Percentiles rank a stretch among this genome's conserved stretches.
phyloP scores from a whole-genome alignment of 2,113 vertebrate genomes.

The Hemicordylus capensis region DNA sequence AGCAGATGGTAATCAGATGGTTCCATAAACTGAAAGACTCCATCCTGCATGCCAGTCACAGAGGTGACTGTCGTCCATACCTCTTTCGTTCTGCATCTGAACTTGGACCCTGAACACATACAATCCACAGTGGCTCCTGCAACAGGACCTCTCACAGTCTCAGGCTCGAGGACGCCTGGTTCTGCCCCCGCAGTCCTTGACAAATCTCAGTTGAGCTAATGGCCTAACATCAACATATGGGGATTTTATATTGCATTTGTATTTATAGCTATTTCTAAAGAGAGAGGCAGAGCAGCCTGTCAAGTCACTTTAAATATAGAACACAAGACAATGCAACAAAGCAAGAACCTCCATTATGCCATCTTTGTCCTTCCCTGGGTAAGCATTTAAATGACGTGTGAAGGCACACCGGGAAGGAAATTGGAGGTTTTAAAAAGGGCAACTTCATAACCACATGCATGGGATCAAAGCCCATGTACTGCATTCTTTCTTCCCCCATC shows the following conservation, averaged over 20 bases:
- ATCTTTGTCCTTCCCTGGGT: conserved; percentile 3
- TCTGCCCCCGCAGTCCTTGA: too few species aligned
- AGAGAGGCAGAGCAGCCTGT: neutral
- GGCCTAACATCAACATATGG: neutral
- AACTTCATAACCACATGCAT: neutral
- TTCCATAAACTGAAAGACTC: too few species aligned
- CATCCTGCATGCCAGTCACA: too few species aligned
- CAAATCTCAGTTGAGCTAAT: neutral
- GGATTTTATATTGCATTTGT: neutral
- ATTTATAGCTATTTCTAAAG: conserved; percentile 21
- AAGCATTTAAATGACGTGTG: conserved; percentile 28
- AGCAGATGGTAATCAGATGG: too few species aligned
- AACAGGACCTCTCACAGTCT: too few species aligned
- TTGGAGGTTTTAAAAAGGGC: conserved; percentile 26
- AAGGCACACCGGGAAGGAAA: conserved; percentile 41
- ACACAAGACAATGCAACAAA: conserved; percentile 18
- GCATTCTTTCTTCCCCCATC: neutral
- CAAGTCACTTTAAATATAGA: conserved; percentile 8
- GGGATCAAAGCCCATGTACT: neutral
- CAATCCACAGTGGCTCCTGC: too few species aligned
- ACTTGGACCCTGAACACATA: too few species aligned
- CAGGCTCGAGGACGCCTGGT: too few species aligned
- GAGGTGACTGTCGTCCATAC: too few species aligned
- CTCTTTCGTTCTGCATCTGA: too few species aligned
- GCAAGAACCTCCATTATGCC: conserved; percentile 5